Evolutionary conservation across 2,888 invertebrate species (phyloP), one percentile per base, ranked within the genome.

Genomic region (Diadegma fenestrale): DNA sequence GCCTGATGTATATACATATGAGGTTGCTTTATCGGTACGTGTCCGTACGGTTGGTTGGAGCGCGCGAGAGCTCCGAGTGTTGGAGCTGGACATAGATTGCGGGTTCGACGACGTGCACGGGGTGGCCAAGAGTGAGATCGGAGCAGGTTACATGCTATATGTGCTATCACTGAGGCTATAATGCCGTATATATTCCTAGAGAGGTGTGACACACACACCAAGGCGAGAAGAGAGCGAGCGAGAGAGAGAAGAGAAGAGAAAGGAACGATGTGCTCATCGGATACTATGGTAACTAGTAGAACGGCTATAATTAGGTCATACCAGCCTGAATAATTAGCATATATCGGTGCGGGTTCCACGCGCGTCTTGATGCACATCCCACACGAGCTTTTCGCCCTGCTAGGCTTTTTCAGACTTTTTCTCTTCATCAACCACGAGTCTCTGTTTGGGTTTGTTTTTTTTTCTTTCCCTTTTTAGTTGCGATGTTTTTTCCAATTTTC

Each of bases 231-330:
- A 37, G 37, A 37, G 7, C 6, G 33, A 54, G 19, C 2, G 5
- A n/a, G 48, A 51, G n/a, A 51, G n/a, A 51, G 48, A 5, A 58
- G 26, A 58, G 58, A 26, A 51, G 19, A 51, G 51, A 51, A 8
- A 72, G 84, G 80, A 61, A 81, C 82, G 82, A 71, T 84, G 73
- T 61, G 80, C 72, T 80, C 66, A 72, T 61, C 80, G 51, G 41
- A 51, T 54, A 64, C 72, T 54, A 43, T 73, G 64, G 41, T 19
- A 71, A 66, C 71, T 66, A 30, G 51, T 48, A 81, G 73, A 64
- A 68, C 82, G 87, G 79, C 87, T 87, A 91, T 91, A 91, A 91
- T 91, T 91, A 90, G 91, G 91, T 90, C 91, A 90, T 87, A 86
- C 87, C 86, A 82, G 82, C 84, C 85, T 80, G 75, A 78, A 87